phyloP scores from a whole-genome alignment of 2,888 invertebrate genomes.

The Isoperla grammatica region DNA sequence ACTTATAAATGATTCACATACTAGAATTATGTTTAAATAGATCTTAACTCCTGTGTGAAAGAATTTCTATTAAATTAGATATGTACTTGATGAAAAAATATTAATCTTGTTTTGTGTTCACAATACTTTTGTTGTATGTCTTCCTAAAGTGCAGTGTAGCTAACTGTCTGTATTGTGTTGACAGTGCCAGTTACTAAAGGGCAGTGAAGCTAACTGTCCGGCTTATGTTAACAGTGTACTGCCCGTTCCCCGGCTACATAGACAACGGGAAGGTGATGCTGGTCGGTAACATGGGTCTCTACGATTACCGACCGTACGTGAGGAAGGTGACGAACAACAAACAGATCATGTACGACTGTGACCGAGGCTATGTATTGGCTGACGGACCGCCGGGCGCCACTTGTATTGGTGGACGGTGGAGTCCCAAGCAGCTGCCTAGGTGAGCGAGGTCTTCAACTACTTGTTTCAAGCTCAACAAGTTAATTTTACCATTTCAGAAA shows the following conservation, averaged over 20 bases:
- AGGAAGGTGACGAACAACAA: conserved; percentile 85
- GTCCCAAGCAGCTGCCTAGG: conserved; percentile 79
- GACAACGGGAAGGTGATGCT: conserved; percentile 84
- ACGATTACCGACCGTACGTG: conserved; percentile 92
- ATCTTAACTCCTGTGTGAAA: no score
- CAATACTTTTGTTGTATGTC: no score
- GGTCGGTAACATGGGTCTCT: conserved; percentile 93
- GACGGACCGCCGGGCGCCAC: conserved; percentile 91
- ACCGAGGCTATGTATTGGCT: conserved; percentile 80
- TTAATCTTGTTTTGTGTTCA: no score
- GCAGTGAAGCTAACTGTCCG: no score
- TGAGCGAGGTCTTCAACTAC: no score
- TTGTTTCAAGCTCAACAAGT: conserved; percentile 1
- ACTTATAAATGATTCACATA: no score
- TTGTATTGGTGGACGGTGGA: conserved; percentile 91
- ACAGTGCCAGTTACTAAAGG: no score
- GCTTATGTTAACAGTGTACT: conserved; percentile 69
- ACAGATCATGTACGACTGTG: conserved; percentile 94
- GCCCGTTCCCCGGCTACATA: conserved; percentile 87
- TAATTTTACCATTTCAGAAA: conserved; percentile 1
- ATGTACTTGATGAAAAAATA: no score
- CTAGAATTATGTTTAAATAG: no score
- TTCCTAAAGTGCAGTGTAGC: no score
- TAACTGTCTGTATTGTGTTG: no score
- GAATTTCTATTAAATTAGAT: no score